These are phyloP conservation scores for Pongo abelii DNA, from an alignment of 2,113 vertebrate genomes.

Conservation along the genomic window DNA sequence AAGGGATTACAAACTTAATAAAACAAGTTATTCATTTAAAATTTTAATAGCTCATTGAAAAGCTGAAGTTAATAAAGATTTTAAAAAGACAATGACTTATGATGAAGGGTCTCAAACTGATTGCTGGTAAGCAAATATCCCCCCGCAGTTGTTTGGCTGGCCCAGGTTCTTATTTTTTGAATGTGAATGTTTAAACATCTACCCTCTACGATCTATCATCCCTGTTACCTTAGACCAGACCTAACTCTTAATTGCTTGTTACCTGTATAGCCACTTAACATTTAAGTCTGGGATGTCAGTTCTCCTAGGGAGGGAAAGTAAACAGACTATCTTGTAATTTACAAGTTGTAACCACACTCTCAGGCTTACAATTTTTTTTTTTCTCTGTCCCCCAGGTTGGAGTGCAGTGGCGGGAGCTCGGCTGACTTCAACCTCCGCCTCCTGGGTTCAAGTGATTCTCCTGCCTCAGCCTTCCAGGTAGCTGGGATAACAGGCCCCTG, in stretches of 20 bases:
- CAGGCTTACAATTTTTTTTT: not conserved
- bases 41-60: not conserved
- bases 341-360: not conserved
- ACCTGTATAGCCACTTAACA: not conserved
- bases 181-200: not conserved
- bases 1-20: not conserved
- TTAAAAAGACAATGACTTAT: not conserved
- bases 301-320: constrained; percentile 11
- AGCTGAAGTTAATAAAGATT: not conserved
- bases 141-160: not conserved
- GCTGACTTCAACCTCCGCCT: no score
- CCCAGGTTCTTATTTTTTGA: not conserved
- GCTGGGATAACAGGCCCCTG: not conserved
- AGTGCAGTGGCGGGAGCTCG: not conserved
- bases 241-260: constrained; percentile 23
- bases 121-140: not conserved
- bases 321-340: not conserved
- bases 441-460: not conserved
- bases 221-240: not conserved
- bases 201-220: not conserved
- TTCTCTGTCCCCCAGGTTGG: not conserved
- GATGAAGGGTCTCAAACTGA: not conserved
- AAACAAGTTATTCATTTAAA: not conserved
- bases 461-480: not conserved
- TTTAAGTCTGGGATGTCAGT: not conserved